Conservation (phyloP, 2,888 invertebrate species). For the Plagiodera versicolora region DNA sequence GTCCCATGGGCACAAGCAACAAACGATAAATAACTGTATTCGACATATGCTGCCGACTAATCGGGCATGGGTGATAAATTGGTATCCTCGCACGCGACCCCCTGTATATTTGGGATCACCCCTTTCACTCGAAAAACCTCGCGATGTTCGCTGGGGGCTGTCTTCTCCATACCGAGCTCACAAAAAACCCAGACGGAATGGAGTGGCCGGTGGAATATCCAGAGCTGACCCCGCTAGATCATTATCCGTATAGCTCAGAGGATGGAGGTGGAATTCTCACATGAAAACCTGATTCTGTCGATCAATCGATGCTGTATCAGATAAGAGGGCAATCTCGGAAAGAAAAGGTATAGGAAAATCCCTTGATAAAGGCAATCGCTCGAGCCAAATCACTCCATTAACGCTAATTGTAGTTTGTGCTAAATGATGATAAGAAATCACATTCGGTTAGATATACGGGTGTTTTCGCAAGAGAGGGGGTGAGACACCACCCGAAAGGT, state of each 20-base stretch:
- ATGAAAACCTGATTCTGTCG: constrained; percentile 28
- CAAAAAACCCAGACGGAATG: no score
- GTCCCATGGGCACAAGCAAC: no score
- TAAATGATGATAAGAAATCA: constrained; percentile 15
- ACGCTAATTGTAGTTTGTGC: constrained; percentile 11
- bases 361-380: constrained; percentile 35
- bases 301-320: constrained; percentile 33
- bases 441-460: neutral
- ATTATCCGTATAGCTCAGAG: no score
- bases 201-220: no score
- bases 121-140: constrained; percentile 30
- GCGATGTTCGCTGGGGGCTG: no score
- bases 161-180: no score
- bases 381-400: constrained; percentile 26
- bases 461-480: neutral
- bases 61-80: constrained; percentile 42
- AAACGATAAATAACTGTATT: no score
- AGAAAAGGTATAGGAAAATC: constrained; percentile 28
- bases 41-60: constrained; percentile 44
- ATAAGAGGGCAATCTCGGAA: constrained; percentile 30
- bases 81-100: constrained; percentile 39
- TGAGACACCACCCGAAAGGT: no score
- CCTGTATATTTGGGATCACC: constrained; percentile 32
- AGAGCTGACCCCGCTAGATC: no score
- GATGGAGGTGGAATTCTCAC: no score